phyloP scores from a whole-genome alignment of 1,140 invertebrate genomes.

The Reticulitermes speratus region DNA sequence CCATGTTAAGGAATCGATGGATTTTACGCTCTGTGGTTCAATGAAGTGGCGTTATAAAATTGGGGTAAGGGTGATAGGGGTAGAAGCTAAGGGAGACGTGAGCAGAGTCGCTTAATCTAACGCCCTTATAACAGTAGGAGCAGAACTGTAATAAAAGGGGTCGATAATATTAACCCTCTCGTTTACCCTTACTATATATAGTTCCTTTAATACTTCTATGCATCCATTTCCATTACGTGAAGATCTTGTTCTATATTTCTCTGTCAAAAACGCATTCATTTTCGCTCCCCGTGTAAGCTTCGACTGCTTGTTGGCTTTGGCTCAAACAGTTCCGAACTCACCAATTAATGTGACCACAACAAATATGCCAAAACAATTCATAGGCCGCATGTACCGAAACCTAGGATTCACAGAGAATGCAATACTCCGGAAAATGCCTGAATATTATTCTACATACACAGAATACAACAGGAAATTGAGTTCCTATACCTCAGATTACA shows the following conservation, averaged over 20 bases:
- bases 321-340: neutral
- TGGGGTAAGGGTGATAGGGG: neutral
- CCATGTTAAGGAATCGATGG: neutral
- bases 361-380: neutral
- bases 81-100: neutral
- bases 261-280: slow-evolving; percentile 5
- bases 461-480: no score
- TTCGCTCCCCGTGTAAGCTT: neutral
- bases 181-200: neutral
- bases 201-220: neutral
- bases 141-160: neutral
- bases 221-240: neutral
- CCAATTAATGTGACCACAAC: neutral
- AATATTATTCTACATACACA: no score
- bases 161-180: slow-evolving; percentile 11
- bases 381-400: neutral
- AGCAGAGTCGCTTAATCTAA: slow-evolving; percentile 18
- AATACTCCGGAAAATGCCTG: neutral
- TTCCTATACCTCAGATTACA: no score
- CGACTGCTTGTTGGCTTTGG: neutral
- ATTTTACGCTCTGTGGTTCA: slow-evolving; percentile 11
- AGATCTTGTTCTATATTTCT: neutral
- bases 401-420: neutral
- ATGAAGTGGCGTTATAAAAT: neutral
- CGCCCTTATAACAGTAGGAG: neutral